A percentile compares a stretch with the other conserved stretches of the same genome.
Evolutionary conservation across 2,888 invertebrate species (phyloP).

Genomic region (Epinotia demarniana): DNA sequence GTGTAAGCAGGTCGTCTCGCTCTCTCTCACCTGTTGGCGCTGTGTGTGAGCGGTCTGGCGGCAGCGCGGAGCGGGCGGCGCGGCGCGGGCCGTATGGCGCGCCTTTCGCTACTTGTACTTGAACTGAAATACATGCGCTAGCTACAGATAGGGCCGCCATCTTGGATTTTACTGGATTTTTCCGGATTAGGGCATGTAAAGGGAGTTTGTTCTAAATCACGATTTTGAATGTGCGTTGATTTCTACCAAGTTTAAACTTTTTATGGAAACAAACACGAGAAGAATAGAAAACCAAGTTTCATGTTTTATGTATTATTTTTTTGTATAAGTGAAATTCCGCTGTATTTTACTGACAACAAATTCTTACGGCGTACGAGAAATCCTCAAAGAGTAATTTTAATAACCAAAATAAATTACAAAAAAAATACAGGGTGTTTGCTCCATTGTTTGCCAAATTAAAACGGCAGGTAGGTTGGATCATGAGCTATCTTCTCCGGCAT

Average conservation of each 20-base stretch:
- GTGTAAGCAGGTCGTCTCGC: constrained; percentile 5
- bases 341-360: no score
- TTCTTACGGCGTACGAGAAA: no score
- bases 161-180: constrained; percentile 8
- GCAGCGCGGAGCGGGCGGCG: constrained; percentile 66
- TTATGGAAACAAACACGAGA: no score
- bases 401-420: not conserved
- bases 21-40: constrained; percentile 16
- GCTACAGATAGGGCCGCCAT: constrained; percentile 53
- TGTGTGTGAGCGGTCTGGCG: constrained; percentile 61
- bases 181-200: not conserved
- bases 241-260: no score
- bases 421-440: no score
- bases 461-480: no score
- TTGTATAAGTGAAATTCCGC: no score
- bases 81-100: constrained; percentile 55
- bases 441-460: no score
- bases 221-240: not conserved
- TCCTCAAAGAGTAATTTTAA: no score
- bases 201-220: not conserved
- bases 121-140: constrained; percentile 40
- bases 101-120: constrained; percentile 42
- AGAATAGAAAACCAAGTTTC: no score
- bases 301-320: no score
- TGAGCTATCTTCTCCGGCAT: no score